Evolutionary conservation across 2,888 invertebrate species (phyloP).

Genomic region (Cloeon dipterum): DNA sequence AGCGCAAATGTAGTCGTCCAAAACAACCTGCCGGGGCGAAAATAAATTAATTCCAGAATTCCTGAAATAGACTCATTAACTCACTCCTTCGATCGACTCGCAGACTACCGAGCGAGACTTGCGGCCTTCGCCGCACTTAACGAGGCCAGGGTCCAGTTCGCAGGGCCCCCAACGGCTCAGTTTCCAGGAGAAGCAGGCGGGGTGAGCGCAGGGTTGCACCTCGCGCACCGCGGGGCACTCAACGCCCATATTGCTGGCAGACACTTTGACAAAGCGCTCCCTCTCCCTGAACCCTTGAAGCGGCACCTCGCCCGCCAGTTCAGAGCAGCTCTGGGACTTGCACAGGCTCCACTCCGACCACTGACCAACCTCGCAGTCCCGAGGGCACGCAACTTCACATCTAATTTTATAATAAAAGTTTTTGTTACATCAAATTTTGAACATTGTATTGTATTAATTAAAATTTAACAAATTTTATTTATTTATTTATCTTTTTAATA

Average conservation of each 20-base stretch:
- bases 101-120: conserved; percentile 30
- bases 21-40: conserved; percentile 5
- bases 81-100: conserved; percentile 4
- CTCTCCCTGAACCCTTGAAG: conserved; percentile 13
- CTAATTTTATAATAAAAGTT: conserved; percentile 7
- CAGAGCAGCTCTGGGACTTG: conserved; percentile 20
- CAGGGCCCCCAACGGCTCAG: conserved; percentile 29
- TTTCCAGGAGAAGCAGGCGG: conserved; percentile 27
- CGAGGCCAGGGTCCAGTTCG: conserved; percentile 14
- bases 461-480: no score
- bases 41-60: no score
- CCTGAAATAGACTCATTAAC: no score
- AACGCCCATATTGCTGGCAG: conserved; percentile 15
- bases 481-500: no score
- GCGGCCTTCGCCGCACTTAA: conserved; percentile 31
- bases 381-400: conserved; percentile 29
- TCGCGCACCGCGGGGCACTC: conserved; percentile 25
- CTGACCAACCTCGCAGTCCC: conserved; percentile 33
- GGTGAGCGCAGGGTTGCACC: conserved; percentile 26
- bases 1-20: conserved; percentile 6
- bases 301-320: conserved; percentile 6
- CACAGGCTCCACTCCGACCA: conserved; percentile 39
- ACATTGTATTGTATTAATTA: no score
- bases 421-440: background rate
- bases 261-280: conserved; percentile 14